Evolutionary conservation across 2,113 vertebrate species (phyloP), one percentile per base, ranked within the genome.

Genomic region (Neodontobutis hainanensis): DNA sequence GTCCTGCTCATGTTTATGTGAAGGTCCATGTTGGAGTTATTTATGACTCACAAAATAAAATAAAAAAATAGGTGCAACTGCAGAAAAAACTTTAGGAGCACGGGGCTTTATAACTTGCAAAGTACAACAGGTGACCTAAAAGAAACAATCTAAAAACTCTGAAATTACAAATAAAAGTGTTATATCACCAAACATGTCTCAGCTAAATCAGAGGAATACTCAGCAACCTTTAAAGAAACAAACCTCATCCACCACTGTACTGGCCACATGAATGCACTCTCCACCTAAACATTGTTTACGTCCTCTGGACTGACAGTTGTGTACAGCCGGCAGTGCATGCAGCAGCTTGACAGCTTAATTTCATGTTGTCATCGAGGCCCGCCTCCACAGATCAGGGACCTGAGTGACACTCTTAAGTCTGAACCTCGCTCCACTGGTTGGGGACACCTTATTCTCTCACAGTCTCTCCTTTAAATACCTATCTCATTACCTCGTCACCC

Each of bases 301-400:
- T 87, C 76, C 66, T 76, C 66, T 61, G 55, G 58, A 62, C 73
- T 85, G 80, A 85, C 78, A 75, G 73, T 80, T 70, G 74, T 55
- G 65, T 71, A 70, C 64, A 74, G 61, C 73, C 50, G 6, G 68
- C 49, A 45, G 44, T 48, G 15, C 53, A 35, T 15, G 51, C 43
- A 72, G 74, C 15, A 9, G 70, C 61, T 52, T 90, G 90, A 91
- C 87, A 88, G 86, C 74, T 84, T 91, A 89, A 92, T 90, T 80
- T 67, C 75, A 88, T 34, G 81, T 81, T 88, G 81, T 85, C 77
- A 72, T 42, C 43, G 15, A 9, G 65, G 82, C 67, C 77, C 74
- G 81, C 73, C 81, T 71, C 65, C 16, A 42, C 52, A 60, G 64
- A 79, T 89, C 80, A 69, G 61, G 67, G 49, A 67, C 57, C 42